These are phyloP conservation scores for Lepus americanus DNA, from an alignment of 2,113 vertebrate species.

Conservation along the genomic window DNA sequence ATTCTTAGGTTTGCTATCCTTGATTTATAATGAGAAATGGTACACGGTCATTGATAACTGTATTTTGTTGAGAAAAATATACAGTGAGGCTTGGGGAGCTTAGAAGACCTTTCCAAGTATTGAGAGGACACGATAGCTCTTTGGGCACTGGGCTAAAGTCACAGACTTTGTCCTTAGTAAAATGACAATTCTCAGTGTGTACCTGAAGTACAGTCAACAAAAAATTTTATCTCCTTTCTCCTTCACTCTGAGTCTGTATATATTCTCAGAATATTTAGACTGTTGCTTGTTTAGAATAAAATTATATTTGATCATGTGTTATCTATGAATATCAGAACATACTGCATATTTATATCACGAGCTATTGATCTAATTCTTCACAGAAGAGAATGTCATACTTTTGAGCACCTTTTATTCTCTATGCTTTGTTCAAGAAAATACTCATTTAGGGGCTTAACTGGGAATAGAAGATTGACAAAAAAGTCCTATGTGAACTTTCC, in stretches of 20 bases:
- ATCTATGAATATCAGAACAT: background rate
- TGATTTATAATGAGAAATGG: background rate
- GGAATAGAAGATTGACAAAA: background rate
- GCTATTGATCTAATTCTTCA: background rate
- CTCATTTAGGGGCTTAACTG: background rate
- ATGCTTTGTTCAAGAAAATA: conserved; percentile 26
- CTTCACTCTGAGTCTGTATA: background rate
- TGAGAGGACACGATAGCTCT: background rate
- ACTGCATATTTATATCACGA: background rate
- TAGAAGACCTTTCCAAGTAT: background rate
- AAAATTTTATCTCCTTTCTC: background rate
- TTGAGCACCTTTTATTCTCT: background rate
- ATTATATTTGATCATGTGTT: background rate
- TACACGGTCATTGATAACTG: background rate
- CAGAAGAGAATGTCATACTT: background rate
- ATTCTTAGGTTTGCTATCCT: background rate
- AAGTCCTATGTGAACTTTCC: background rate
- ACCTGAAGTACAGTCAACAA: background rate
- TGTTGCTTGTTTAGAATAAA: background rate
- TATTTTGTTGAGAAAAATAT: background rate
- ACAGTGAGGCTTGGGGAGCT: background rate
- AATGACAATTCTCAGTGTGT: background rate
- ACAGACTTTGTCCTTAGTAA: background rate
- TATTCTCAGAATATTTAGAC: background rate
- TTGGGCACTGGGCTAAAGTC: background rate